phyloP scores from a whole-genome alignment of 92 coral and sea anemone species.

The Scolanthus callimorphus region DNA sequence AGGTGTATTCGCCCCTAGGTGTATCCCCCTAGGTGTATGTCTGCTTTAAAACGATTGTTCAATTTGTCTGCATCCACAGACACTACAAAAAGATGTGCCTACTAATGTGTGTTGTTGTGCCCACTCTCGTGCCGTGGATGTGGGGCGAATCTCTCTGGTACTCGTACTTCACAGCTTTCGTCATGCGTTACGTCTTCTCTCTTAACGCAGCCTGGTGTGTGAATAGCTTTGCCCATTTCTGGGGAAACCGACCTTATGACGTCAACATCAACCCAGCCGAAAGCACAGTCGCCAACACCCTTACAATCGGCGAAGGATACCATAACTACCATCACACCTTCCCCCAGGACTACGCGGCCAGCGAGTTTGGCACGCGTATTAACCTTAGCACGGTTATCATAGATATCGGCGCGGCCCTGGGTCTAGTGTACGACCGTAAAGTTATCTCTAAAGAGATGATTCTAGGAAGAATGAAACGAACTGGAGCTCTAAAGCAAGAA shows the following conservation, averaged over 20 bases:
- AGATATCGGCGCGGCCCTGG: constrained; percentile 44
- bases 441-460: constrained; percentile 36
- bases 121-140: constrained; percentile 55
- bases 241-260: constrained; percentile 72
- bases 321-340: constrained; percentile 83
- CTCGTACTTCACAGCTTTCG: constrained; percentile 58
- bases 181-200: constrained; percentile 53
- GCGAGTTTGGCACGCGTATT: constrained; percentile 50
- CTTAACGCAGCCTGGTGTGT: constrained; percentile 77
- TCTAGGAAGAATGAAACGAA: constrained; percentile 49
- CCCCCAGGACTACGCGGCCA: constrained; percentile 75
- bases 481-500: constrained; percentile 61
- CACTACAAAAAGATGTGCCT: constrained; percentile 47
- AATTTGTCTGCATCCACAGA: constrained; percentile 31
- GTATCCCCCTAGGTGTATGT: no score
- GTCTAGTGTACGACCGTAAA: constrained; percentile 64
- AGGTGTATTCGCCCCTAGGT: no score
- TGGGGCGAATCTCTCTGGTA: constrained; percentile 77
- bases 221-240: constrained; percentile 73
- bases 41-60: no score
- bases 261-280: constrained; percentile 65
- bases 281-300: constrained; percentile 33
- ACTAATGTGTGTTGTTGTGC: constrained; percentile 36
- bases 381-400: constrained; percentile 52
- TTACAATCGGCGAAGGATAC: constrained; percentile 63